A percentile compares a stretch with the other conserved stretches of the same genome.
These are phyloP conservation scores for human DNA, from an alignment of 2,113 vertebrate species.

Conservation along the genomic window DNA sequence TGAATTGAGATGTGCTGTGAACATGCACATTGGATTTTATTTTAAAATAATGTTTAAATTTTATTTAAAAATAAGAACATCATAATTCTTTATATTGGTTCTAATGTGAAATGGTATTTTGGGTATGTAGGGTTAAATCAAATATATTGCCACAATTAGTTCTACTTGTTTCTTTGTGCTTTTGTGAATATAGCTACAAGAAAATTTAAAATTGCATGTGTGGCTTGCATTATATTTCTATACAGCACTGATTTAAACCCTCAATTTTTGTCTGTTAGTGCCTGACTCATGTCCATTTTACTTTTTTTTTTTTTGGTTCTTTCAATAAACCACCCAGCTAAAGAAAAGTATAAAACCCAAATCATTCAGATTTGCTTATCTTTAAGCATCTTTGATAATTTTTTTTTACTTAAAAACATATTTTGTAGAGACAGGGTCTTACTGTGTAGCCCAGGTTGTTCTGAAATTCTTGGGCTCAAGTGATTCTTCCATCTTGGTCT, in stretches of 20 bases:
- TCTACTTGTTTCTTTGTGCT: background rate
- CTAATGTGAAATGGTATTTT: background rate
- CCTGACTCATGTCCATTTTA: background rate
- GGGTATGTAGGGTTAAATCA: background rate
- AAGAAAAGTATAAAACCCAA: background rate
- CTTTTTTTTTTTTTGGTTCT: background rate
- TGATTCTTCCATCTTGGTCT: no score
- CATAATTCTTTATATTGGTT: background rate
- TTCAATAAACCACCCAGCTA: background rate
- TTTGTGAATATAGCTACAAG: background rate
- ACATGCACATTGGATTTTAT: background rate
- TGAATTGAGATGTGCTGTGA: background rate
- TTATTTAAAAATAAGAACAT: background rate
- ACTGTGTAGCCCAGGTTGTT: no score
- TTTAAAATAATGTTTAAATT: background rate
- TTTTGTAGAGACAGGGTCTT: no score
- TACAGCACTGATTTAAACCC: background rate
- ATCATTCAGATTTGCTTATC: background rate
- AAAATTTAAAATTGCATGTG: background rate
- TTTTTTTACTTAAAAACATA: no score
- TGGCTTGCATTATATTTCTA: background rate
- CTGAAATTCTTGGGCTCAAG: no score
- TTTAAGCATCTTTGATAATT: background rate
- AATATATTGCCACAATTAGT: background rate
- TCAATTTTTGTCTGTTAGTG: background rate